These are phyloP conservation scores for Arvicanthis niloticus DNA, from an alignment of 2,113 vertebrate species.

Conservation along the genomic window DNA sequence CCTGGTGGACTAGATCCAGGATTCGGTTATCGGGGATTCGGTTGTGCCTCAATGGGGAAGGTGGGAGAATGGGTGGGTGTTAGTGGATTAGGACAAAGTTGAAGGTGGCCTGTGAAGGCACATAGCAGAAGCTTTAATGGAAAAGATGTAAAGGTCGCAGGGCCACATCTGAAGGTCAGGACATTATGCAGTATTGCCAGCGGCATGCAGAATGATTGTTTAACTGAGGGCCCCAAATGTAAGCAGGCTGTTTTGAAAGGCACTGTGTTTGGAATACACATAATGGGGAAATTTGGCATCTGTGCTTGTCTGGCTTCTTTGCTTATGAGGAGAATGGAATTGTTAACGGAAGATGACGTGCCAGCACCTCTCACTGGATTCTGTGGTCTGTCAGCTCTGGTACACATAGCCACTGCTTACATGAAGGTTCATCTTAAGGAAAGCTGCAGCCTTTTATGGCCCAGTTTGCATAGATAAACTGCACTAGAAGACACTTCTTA, in stretches of 20 bases:
- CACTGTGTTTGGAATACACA: constrained; percentile 67
- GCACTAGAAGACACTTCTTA: constrained; percentile 13
- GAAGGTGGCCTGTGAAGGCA: constrained; percentile 47
- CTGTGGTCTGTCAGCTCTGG: constrained; percentile 3
- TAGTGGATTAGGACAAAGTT: constrained; percentile 45
- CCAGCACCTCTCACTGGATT: constrained; percentile 36
- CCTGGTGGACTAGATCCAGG: background rate
- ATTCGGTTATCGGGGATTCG: background rate
- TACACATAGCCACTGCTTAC: constrained; percentile 40
- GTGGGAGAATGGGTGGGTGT: background rate
- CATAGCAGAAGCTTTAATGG: constrained; percentile 68
- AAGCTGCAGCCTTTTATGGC: constrained; percentile 73
- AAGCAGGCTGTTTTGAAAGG: constrained; percentile 63
- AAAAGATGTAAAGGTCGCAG: constrained; percentile 72
- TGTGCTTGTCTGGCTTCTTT: constrained; percentile 81
- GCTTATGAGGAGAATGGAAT: constrained; percentile 62
- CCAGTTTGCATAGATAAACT: constrained; percentile 72
- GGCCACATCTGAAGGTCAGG: constrained; percentile 70
- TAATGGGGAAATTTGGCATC: constrained; percentile 83
- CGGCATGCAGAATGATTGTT: constrained; percentile 63
- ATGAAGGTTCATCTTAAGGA: constrained; percentile 69
- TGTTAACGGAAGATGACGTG: constrained; percentile 65
- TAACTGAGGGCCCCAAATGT: constrained; percentile 51
- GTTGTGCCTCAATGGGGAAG: background rate
- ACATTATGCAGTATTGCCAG: constrained; percentile 41